phyloP scores from a whole-genome alignment of 2,888 invertebrate species.

The Dastarcus helophoroides region DNA sequence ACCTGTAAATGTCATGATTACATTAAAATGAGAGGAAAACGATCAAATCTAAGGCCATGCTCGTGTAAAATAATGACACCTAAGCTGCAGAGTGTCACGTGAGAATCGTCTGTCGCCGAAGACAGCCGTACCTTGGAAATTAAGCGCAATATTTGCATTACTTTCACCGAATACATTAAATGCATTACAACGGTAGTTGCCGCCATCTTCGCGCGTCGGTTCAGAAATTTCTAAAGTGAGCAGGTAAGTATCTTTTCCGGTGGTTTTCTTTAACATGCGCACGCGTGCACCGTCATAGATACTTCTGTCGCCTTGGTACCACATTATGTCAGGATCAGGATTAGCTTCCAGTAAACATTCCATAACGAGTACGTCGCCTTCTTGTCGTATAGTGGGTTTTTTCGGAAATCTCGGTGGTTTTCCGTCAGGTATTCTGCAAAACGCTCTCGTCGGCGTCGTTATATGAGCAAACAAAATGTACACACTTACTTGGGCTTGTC shows the following conservation, averaged over 20 bases:
- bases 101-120: constrained; percentile 9
- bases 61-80: constrained; percentile 32
- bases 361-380: constrained; percentile 87
- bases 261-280: constrained; percentile 82
- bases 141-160: constrained; percentile 99
- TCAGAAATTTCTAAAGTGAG: constrained; percentile 89
- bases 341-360: constrained; percentile 92
- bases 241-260: constrained; percentile 81
- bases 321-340: constrained; percentile 88
- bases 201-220: constrained; percentile 93
- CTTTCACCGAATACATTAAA: constrained; percentile 98
- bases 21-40: constrained; percentile 23
- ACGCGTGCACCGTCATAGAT: constrained; percentile 76
- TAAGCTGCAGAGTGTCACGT: constrained; percentile 4
- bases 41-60: constrained; percentile 33
- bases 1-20: constrained; percentile 51
- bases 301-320: constrained; percentile 85
- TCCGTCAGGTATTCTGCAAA: constrained; percentile 82
- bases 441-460: no score
- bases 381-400: constrained; percentile 91
- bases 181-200: constrained; percentile 98
- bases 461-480: constrained; percentile 9
- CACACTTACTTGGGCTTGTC: constrained; percentile 78
- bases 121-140: constrained; percentile 86
- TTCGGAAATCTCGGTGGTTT: constrained; percentile 94